Evolutionary conservation across 2,797 vertebrate species (phyloP), one percentile per base, ranked within the genome.

Genomic region (Taeniopygia guttata): DNA sequence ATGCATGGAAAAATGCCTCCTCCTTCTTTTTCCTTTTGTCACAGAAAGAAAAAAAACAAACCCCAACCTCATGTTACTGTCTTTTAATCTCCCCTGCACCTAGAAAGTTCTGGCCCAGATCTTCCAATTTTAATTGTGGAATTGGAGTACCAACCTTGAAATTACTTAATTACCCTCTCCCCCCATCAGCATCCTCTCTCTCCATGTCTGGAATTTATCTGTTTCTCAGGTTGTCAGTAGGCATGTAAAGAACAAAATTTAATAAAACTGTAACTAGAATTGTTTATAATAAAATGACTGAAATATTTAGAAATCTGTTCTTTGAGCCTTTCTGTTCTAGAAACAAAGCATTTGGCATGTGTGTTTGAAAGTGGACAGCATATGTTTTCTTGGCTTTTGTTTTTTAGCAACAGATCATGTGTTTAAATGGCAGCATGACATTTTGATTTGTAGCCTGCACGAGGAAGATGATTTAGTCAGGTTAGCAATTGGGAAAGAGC

Each of bases 391-490:
- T 78, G 77, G 30, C 25, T 88, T 91, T 84, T 87, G 36, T 59
- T 48, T 78, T 90, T 78, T 72, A 89, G 40, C 30, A 83, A 80
- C 51, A 78, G 60, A 54, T 81, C 73, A 48, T 66, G 32, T 83
- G 29, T 81, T 92, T 75, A 92, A 92, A 86, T 88, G 67, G 77
- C 79, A 78, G 17, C 9, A 13, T 90, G 94, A 75, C 76, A 70
- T 90, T 93, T 92, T 90, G 70, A 89, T 95, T 91, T 89, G 66
- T 69, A 75, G 76, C 36, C 43, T 66, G 38, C n/a, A 36, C 0
- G 8, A 91, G 45, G 42, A 90, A 73, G 89, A 63, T 88, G 23
- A 73, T 90, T 93, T 90, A 82, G 89, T 84, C 58, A 78, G 54
- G 58, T 89, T 78, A 76, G 43, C 64, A 68, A 13, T 80, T 83